Percentiles rank a stretch among this genome's conserved stretches.
These are phyloP conservation scores for Lampris incognitus DNA, from an alignment of 2,113 vertebrate species.

Conservation along the genomic window DNA sequence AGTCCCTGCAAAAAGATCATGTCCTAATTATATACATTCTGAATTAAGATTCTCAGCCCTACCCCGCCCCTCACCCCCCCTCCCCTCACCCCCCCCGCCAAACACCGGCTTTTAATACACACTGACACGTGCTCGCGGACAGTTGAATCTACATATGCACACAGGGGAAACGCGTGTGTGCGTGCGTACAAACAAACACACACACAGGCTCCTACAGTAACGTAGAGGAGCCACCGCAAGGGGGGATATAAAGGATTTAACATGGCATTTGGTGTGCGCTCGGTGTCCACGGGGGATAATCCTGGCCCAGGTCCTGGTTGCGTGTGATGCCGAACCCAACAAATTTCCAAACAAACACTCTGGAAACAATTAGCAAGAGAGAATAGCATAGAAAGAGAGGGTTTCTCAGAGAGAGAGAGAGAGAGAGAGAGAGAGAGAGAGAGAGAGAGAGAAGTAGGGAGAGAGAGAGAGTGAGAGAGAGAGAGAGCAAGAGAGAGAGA, in stretches of 20 bases:
- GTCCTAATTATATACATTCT: constrained; percentile 51
- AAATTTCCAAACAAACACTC: constrained; percentile 90
- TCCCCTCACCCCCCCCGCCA: neutral
- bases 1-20: constrained; percentile 22
- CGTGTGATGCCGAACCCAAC: constrained; percentile 84
- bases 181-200: neutral
- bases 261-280: constrained; percentile 22
- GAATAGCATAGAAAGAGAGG: constrained; percentile 43
- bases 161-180: neutral
- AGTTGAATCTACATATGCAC: constrained; percentile 6
- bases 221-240: constrained; percentile 32
- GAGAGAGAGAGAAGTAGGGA: neutral
- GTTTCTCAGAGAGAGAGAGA: constrained; percentile 25
- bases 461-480: constrained; percentile 1
- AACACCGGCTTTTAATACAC: constrained; percentile 23
- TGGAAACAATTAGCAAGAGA: constrained; percentile 89
- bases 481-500: neutral
- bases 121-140: constrained; percentile 6
- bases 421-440: constrained; percentile 7
- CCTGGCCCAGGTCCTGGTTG: constrained; percentile 79
- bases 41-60: constrained; percentile 5
- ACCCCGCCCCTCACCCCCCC: neutral
- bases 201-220: neutral
- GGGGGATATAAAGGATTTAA: constrained; percentile 39
- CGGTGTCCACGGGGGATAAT: constrained; percentile 50